Evolutionary conservation across 2,888 invertebrate species (phyloP).

Genomic region (Acanthosepion esculentum): DNA sequence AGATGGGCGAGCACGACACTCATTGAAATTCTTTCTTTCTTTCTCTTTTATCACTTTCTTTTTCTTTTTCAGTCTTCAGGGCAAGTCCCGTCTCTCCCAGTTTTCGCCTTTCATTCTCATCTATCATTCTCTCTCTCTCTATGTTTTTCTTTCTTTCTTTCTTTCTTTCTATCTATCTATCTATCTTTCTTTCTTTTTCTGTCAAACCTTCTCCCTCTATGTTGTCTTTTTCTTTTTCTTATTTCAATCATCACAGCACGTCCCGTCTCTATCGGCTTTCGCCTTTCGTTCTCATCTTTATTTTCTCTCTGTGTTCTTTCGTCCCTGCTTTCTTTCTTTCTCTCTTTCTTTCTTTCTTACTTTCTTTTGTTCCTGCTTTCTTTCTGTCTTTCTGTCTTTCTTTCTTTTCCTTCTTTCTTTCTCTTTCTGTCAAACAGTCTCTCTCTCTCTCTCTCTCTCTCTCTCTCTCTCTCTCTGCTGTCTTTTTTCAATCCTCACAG

Average conservation of each 20-base stretch:
- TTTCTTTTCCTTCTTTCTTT: not conserved
- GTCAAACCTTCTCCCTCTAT: accelerated
- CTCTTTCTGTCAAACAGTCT: too few species aligned
- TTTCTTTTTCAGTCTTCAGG: not conserved
- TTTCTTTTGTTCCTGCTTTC: not conserved
- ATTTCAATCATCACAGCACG: too few species aligned
- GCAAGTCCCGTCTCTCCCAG: not conserved
- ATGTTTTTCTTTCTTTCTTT: not conserved
- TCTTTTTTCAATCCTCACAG: not conserved
- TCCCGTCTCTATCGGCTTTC: too few species aligned
- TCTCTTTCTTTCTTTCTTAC: not conserved
- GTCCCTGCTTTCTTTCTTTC: not conserved
- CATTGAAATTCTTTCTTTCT: not conserved
- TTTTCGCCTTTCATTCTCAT: not conserved
- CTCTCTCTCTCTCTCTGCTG: accelerated
- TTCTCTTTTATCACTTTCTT: not conserved
- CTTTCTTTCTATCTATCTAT: not conserved
- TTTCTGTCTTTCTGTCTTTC: not conserved
- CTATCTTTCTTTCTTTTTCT: too few species aligned
- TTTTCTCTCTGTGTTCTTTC: not conserved
- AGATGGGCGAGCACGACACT: not conserved
- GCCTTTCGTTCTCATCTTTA: too few species aligned
- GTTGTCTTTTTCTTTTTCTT: too few species aligned
- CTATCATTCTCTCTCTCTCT: not conserved
- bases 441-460: too few species aligned